A percentile compares a stretch with the other conserved stretches of the same genome.
Conservation (phyloP, 2,888 invertebrate genomes). For the Erpobdella octoculata region DNA sequence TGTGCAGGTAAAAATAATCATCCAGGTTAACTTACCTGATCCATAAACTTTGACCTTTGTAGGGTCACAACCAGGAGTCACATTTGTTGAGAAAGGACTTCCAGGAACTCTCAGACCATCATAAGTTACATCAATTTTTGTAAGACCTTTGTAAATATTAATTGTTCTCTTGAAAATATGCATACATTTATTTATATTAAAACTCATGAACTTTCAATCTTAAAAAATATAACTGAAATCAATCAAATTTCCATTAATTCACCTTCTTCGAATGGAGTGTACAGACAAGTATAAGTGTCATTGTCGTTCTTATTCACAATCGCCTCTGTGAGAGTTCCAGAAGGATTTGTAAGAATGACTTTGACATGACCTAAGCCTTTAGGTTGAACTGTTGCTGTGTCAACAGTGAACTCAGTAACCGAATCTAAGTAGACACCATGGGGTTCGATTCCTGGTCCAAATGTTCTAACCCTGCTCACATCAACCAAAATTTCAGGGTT, state of each 20-base stretch:
- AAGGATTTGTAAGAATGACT: constrained; percentile 71
- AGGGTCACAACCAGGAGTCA: constrained; percentile 69
- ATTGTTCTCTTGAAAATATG: neutral
- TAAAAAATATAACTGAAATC: neutral
- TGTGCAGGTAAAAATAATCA: too few relatives aligned
- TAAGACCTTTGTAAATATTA: constrained; percentile 56
- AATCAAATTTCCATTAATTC: neutral
- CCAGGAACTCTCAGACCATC: constrained; percentile 74
- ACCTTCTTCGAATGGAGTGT: constrained; percentile 75
- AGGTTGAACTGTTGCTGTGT: constrained; percentile 65
- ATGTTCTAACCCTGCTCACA: constrained; percentile 47
- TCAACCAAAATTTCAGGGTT: constrained; percentile 43
- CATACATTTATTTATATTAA: neutral
- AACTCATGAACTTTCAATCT: neutral
- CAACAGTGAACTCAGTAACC: constrained; percentile 72
- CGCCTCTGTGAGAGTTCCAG: constrained; percentile 67
- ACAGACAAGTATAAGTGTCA: constrained; percentile 66
- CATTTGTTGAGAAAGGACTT: constrained; percentile 72
- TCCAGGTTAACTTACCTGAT: constrained; percentile 54
- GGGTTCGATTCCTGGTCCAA: constrained; percentile 50
- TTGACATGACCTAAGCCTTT: constrained; percentile 66
- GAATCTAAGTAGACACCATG: constrained; percentile 65
- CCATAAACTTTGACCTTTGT: constrained; percentile 72
- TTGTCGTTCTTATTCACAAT: constrained; percentile 64
- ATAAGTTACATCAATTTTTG: constrained; percentile 72